Evolutionary conservation across 2,113 vertebrate species (phyloP).

Genomic region (Amphiprion ocellaris): DNA sequence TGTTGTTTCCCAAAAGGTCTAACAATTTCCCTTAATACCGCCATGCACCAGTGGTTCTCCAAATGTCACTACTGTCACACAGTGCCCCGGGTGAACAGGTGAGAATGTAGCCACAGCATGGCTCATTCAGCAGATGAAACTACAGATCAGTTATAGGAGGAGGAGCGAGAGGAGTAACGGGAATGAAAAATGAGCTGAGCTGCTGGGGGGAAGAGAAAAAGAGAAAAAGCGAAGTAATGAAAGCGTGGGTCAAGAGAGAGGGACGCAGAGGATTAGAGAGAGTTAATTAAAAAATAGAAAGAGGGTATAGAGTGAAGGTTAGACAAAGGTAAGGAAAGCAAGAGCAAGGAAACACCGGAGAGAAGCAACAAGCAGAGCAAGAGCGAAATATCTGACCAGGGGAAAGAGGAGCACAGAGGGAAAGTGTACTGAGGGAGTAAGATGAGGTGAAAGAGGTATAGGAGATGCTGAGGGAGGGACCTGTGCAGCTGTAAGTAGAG

Average conservation of each 20-base stretch:
- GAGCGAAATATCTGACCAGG: slow-evolving; percentile 23
- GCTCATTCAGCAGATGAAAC: neutral
- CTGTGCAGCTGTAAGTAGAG: slow-evolving; percentile 42
- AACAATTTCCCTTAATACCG: neutral
- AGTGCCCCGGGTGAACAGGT: slow-evolving; percentile 22
- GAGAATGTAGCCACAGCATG: slow-evolving; percentile 1
- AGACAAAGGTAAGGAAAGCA: slow-evolving; percentile 48
- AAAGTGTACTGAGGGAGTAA: slow-evolving; percentile 21
- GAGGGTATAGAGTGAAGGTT: slow-evolving; percentile 47
- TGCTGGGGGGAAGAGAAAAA: slow-evolving; percentile 20
- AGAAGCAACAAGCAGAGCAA: slow-evolving; percentile 10
- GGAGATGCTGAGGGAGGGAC: slow-evolving; percentile 42
- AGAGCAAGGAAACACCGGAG: slow-evolving; percentile 16
- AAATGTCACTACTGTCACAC: slow-evolving; percentile 10
- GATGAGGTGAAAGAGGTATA: slow-evolving; percentile 25
- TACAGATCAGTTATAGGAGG: neutral
- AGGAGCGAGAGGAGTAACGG: slow-evolving; percentile 1
- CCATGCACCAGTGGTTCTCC: neutral
- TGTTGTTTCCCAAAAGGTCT: neutral
- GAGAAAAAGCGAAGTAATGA: slow-evolving; percentile 49
- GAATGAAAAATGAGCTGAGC: slow-evolving; percentile 36
- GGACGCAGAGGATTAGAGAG: slow-evolving; percentile 58
- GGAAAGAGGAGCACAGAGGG: slow-evolving; percentile 28
- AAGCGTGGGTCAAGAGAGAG: slow-evolving; percentile 50
- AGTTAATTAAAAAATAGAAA: slow-evolving; percentile 68